Percentiles rank a stretch among this genome's conserved stretches.
These are phyloP conservation scores for Mantis religiosa DNA, from an alignment of 2,888 invertebrate species.

Conservation along the genomic window DNA sequence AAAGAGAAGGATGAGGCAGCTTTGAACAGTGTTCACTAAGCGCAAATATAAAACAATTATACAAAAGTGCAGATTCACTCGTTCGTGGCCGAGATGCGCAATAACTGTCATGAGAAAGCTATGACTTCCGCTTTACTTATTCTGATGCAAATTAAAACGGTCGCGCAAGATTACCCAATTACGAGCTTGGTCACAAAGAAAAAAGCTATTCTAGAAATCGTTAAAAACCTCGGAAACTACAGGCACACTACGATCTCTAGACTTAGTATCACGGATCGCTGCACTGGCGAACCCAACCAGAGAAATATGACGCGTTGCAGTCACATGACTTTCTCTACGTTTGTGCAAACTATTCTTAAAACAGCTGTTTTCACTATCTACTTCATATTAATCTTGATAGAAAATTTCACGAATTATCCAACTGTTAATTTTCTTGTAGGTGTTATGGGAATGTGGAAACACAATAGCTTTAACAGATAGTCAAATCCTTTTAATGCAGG, in stretches of 20 bases:
- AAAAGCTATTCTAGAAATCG: neutral
- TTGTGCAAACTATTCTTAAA: no score
- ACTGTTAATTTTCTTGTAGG: no score
- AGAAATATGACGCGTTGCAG: no score
- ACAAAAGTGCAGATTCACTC: neutral
- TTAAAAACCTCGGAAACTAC: neutral
- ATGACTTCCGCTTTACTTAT: neutral
- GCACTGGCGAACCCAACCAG: no score
- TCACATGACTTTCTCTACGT: no score
- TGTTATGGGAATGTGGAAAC: no score
- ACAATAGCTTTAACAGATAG: no score
- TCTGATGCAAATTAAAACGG: neutral
- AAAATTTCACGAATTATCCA: no score
- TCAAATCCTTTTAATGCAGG: no score
- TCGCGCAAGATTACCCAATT: neutral
- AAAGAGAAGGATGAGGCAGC: neutral
- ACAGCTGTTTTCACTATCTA: no score
- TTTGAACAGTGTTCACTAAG: neutral
- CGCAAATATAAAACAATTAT: neutral
- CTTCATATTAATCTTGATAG: no score
- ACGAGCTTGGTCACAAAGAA: neutral
- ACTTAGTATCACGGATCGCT: neutral
- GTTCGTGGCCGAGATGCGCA: neutral
- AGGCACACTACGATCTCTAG: neutral
- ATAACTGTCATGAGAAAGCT: neutral